Evolutionary conservation across 35 echinoderm and acorn worm species (phyloP).

Genomic region (Holothuria glaberrima): DNA sequence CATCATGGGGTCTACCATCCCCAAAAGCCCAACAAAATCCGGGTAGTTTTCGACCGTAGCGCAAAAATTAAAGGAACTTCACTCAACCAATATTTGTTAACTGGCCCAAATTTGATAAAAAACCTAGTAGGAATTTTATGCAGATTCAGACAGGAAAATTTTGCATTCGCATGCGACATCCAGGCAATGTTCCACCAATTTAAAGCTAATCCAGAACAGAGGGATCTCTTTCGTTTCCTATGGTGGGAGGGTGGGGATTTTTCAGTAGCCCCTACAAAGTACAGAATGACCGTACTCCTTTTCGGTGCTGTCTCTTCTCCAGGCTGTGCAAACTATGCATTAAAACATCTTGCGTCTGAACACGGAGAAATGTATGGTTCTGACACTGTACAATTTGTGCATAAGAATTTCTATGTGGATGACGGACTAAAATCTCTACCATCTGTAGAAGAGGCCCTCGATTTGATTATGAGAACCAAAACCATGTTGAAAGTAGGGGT

Average conservation of each 20-base stretch:
- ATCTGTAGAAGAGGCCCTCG: neutral
- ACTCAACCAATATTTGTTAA: slow-evolving; percentile 57
- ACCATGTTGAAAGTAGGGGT: too few relatives aligned
- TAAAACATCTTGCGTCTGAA: slow-evolving; percentile 49
- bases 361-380: neutral
- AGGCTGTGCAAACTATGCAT: slow-evolving; percentile 61
- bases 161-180: slow-evolving; percentile 60
- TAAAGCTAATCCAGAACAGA: slow-evolving; percentile 36
- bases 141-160: slow-evolving; percentile 63
- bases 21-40: slow-evolving; percentile 47
- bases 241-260: slow-evolving; percentile 67
- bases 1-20: slow-evolving; percentile 13
- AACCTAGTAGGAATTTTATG: slow-evolving; percentile 50
- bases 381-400: slow-evolving; percentile 14
- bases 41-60: slow-evolving; percentile 66
- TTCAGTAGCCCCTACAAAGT: neutral
- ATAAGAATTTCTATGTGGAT: slow-evolving; percentile 86
- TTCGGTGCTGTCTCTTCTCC: slow-evolving; percentile 76
- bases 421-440: slow-evolving; percentile 15
- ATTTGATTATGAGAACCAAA: too few relatives aligned
- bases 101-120: slow-evolving; percentile 71
- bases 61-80: slow-evolving; percentile 55
- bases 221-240: slow-evolving; percentile 56
- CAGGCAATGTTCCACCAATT: slow-evolving; percentile 74
- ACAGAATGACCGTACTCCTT: slow-evolving; percentile 60